Conservation (phyloP, 92 coral and sea anemone species). For the Phenganax stokvisi region DNA sequence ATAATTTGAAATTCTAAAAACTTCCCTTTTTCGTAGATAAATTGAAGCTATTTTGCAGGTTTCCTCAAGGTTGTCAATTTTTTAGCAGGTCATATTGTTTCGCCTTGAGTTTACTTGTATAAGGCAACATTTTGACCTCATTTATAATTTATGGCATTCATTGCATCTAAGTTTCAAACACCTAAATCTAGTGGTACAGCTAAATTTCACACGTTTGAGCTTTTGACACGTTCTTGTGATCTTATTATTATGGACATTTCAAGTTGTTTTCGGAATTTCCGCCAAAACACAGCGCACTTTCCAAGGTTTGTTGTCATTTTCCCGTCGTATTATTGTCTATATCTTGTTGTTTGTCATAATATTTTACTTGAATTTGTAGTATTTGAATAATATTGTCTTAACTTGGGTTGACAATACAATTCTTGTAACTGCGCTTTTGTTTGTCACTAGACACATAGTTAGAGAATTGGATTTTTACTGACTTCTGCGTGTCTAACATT, state of each 20-base stretch:
- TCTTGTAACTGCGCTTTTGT: background rate
- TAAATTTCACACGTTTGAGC: background rate
- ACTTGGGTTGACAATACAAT: background rate
- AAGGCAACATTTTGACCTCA: background rate
- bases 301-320: background rate
- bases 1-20: background rate
- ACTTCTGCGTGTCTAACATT: background rate
- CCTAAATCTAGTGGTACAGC: background rate
- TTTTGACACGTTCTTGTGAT: background rate
- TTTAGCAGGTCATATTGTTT: conserved; percentile 25
- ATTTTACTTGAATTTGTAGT: conserved; percentile 2
- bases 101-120: background rate
- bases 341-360: conserved; percentile 24
- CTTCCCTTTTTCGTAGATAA: background rate
- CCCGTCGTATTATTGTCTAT: background rate
- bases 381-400: background rate
- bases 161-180: background rate
- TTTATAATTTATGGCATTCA: conserved; percentile 1
- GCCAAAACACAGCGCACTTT: background rate
- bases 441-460: too few relatives aligned
- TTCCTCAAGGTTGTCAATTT: conserved; percentile 12
- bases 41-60: background rate
- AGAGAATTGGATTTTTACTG: too few relatives aligned
- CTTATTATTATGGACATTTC: background rate
- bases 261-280: background rate